Evolutionary conservation across 2,888 invertebrate genomes (phyloP).

Genomic region (Synanthedon myopaeformis): DNA sequence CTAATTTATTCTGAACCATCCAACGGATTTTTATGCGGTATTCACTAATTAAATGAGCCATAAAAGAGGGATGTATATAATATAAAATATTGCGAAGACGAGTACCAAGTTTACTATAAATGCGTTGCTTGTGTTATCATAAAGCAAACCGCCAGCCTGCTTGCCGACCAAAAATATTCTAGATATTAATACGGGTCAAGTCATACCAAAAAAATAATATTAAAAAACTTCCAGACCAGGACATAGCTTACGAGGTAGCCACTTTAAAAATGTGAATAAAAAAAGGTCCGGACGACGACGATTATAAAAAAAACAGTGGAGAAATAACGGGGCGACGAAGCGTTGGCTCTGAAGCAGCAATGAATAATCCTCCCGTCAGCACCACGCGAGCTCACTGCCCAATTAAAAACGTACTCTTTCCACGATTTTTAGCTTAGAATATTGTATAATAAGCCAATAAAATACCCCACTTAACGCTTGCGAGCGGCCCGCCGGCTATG

Average conservation of each 20-base stretch:
- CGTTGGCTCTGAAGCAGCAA: slow-evolving; percentile 58
- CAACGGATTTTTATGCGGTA: too few relatives aligned
- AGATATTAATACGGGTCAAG: too few relatives aligned
- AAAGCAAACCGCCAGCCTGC: too few relatives aligned
- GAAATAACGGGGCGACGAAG: slow-evolving; percentile 46
- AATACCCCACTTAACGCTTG: slow-evolving; percentile 67
- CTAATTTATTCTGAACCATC: too few relatives aligned
- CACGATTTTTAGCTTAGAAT: slow-evolving; percentile 70
- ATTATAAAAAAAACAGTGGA: slow-evolving; percentile 33
- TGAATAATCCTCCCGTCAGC: slow-evolving; percentile 67
- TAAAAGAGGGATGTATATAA: too few relatives aligned
- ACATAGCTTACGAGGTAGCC: not conserved
- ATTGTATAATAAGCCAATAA: slow-evolving; percentile 71
- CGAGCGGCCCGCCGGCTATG: slow-evolving; percentile 46
- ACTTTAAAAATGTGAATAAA: slow-evolving; percentile 9
- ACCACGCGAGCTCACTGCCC: slow-evolving; percentile 62
- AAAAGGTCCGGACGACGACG: slow-evolving; percentile 5
- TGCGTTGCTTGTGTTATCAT: too few relatives aligned
- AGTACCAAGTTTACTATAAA: too few relatives aligned
- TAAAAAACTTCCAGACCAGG: too few relatives aligned
- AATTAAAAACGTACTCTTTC: slow-evolving; percentile 70
- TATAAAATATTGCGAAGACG: too few relatives aligned
- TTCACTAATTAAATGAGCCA: too few relatives aligned
- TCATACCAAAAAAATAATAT: too few relatives aligned
- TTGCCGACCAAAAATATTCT: too few relatives aligned